Base-by-base conservation (phyloP, 2,797 vertebrate species). In the Distichodus sexfasciatus region DNA sequence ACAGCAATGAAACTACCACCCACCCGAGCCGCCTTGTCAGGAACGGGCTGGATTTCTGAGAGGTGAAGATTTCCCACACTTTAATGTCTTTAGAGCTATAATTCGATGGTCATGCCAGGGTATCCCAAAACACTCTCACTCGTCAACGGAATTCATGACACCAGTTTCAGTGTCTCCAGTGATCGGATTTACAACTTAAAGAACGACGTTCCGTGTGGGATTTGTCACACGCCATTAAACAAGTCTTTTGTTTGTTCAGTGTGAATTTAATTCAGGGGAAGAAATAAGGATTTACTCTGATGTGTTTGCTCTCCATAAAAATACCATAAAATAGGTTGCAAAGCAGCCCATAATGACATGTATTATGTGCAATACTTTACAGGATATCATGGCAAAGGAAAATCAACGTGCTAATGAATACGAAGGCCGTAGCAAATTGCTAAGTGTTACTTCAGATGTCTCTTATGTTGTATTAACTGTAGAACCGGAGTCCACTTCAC, bases 11-110 rank as follows among this genome's bases (percentile, higher is more conserved):
- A 61, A 48, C 26, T n/a, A 19, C 35, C 50, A 38, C 40, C 17
- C 29, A 50, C 57, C 35, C 5, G 26, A 29, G 19, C 61, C 87
- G 15, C 24, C 69, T 71, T 87, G 85, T 70, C 86, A 87, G 77
- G 83, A 86, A 75, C 78, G 14, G 47, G 86, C 24, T 48, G 33
- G 55, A 26, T 80, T 73, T n/a, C 21, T 1, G n/a, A 17, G 29
- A 26, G 19, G 44, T 43, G 28, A 24, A 17, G 7, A 36, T 53
- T 8, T 35, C 24, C 12, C 40, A 28, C 19, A 57, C n/a, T 24
- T 15, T 51, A 28, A 54, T 54, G 40, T 10, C 33, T 70, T 53
- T 60, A 60, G 55, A 21, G 21, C 28, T 38, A n/a, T 64, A 51
- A 29, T 31, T 63, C 35, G 43, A 35, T 62, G n/a, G 69, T 54